Conservation (phyloP, 2,797 vertebrate genomes). For the Eptatretus atami region DNA sequence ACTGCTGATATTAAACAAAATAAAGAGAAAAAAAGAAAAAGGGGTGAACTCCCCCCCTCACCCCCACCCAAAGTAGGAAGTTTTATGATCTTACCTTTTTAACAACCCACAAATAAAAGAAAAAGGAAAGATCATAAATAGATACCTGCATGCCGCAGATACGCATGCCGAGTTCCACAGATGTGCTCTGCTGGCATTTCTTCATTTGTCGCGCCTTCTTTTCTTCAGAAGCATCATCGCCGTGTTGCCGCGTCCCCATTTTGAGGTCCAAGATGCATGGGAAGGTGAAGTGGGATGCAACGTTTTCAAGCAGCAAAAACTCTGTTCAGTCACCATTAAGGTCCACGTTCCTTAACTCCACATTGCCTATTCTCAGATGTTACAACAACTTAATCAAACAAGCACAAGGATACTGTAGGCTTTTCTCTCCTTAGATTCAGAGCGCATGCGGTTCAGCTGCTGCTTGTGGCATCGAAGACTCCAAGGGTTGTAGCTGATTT, state of each 20-base stretch:
- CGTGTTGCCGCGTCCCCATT: slow-evolving; percentile 28
- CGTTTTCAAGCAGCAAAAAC: slow-evolving; percentile 22
- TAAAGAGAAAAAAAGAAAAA: too few species aligned
- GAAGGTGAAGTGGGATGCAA: slow-evolving; percentile 19
- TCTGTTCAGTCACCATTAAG: slow-evolving; percentile 10
- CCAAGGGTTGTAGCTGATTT: slow-evolving; percentile 21
- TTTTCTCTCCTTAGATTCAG: slow-evolving; percentile 18
- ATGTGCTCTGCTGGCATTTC: slow-evolving; percentile 25
- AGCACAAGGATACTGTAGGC: slow-evolving; percentile 19
- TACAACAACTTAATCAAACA: too few species aligned
- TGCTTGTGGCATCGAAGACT: slow-evolving; percentile 21
- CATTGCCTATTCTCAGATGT: too few species aligned
- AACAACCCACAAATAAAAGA: too few species aligned
- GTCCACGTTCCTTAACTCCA: too few species aligned
- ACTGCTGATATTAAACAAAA: too few species aligned
- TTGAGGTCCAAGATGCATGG: slow-evolving; percentile 27
- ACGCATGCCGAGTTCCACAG: slow-evolving; percentile 17
- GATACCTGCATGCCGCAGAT: slow-evolving; percentile 25
- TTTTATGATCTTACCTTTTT: too few species aligned
- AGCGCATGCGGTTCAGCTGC: slow-evolving; percentile 20
- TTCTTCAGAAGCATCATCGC: slow-evolving; percentile 21
- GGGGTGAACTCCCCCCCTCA: too few species aligned
- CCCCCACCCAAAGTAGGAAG: too few species aligned
- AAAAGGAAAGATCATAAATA: too few species aligned
- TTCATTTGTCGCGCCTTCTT: slow-evolving; percentile 23